Evolutionary conservation across 2,113 vertebrate genomes (phyloP), one percentile per base, ranked within the genome.

Genomic region (Sinocyclocheilus maitianheensis): DNA sequence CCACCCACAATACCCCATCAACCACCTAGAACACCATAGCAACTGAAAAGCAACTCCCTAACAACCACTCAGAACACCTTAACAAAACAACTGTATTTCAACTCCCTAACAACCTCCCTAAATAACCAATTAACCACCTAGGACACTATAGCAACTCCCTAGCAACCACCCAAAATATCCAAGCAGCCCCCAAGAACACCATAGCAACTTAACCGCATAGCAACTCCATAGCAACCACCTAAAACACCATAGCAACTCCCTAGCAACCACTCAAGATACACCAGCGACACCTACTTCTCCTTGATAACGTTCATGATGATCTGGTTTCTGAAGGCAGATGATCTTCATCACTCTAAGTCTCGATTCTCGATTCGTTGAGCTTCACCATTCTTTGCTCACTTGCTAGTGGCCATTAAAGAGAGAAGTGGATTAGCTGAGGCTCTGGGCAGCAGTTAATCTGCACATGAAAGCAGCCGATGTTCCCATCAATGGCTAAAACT

Each of bases 391-490:
- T 91, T 84, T 94, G 94, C 94, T 91, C 91, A 93, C 94, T 93
- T 91, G 93, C 92, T 93, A 93, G 93, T 26, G 94, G 91, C 93
- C 91, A 93, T 93, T 90, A 85, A 89, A 91, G 88, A 89, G 90
- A 92, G 37, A 26, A 81, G 91, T 87, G 94, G 93, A 94, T 95
- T 96, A 95, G 93, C 91, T 85, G 90, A 91, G 91, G 89, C 86
- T 60, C 88, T 86, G 93, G 94, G 88, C 90, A 93, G 95, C 93
- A 92, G 94, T 94, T 97, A 96, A 98, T 96, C 95, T 94, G 87
- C 92, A 94, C 91, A 93, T 94, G 94, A 94, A 96, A 96, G 93
- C 94, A 93, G 93, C 93, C 93, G 94, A 94, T 94, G 93, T 91
- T 92, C 94, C 22, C 87, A 91, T 91, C 93, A 96, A 97, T 96